These are phyloP conservation scores for Aurelia sp. DNA, from an alignment of 30 jellyfish, hydroid and myxozoan species.

Conservation along the genomic window DNA sequence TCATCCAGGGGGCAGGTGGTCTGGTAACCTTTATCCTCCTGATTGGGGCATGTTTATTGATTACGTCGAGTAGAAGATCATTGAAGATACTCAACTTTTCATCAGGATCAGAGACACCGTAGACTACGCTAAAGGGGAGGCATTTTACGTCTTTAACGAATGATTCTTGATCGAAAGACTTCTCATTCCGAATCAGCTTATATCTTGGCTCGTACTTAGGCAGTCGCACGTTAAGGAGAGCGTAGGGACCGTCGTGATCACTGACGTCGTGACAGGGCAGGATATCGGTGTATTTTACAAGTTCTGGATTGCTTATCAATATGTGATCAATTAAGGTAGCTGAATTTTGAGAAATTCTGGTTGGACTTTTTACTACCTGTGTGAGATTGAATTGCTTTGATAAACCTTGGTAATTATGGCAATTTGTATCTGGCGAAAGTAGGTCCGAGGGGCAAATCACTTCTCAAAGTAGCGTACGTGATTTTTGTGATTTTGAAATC, in stretches of 20 bases:
- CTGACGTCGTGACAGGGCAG: constrained; percentile 10
- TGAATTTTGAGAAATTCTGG: too few species aligned
- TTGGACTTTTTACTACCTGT: neutral
- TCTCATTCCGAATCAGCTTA: neutral
- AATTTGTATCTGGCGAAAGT: neutral
- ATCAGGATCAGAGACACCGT: neutral
- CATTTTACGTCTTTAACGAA: constrained; percentile 3
- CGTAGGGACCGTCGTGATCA: constrained; percentile 24
- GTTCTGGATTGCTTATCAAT: neutral
- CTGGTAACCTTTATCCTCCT: constrained; percentile 34
- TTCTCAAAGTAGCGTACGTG: too few species aligned
- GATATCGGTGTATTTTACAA: neutral
- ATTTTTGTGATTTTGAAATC: too few species aligned
- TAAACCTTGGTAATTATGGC: too few species aligned
- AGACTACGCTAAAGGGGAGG: constrained; percentile 26
- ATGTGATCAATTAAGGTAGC: too few species aligned
- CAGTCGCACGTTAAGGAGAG: neutral
- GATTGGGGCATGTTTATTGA: constrained; percentile 31
- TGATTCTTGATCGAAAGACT: neutral
- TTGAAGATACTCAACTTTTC: too few species aligned
- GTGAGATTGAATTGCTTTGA: neutral
- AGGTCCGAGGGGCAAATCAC: too few species aligned
- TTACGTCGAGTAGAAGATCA: neutral
- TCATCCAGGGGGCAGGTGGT: constrained; percentile 71
- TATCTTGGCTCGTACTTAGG: constrained; percentile 15